phyloP scores from a whole-genome alignment of 35 echinoderm and acorn worm genomes.

The Apostichopus californicus region DNA sequence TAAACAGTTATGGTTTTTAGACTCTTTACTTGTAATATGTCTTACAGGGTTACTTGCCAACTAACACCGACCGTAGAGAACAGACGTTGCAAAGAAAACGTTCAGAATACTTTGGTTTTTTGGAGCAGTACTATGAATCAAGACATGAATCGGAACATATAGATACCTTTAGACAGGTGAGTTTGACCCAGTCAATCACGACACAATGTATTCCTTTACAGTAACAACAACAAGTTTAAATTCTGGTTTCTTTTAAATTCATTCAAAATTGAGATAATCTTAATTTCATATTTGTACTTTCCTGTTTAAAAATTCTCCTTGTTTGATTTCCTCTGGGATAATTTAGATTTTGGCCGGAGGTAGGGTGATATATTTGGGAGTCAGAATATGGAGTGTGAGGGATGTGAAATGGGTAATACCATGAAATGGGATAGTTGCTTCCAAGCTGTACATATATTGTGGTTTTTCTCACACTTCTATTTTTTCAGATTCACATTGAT shows the following conservation, averaged over 20 bases:
- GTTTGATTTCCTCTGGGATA: no score
- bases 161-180: slow-evolving; percentile 97
- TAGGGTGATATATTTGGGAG: no score
- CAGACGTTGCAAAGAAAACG: slow-evolving; percentile 89
- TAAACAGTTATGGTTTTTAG: no score
- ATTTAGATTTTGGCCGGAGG: no score
- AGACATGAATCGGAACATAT: slow-evolving; percentile 84
- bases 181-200: background rate
- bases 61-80: slow-evolving; percentile 79
- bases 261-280: background rate
- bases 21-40: background rate
- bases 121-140: slow-evolving; percentile 98
- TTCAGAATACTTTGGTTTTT: slow-evolving; percentile 92
- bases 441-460: no score
- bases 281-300: background rate
- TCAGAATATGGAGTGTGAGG: no score
- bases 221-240: background rate
- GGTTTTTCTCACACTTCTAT: background rate
- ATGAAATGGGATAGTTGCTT: no score
- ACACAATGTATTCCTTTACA: background rate
- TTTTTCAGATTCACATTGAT: slow-evolving; percentile 97
- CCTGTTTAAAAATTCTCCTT: no score
- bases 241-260: background rate
- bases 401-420: no score
- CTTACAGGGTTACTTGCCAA: slow-evolving; percentile 92